Base-by-base conservation (phyloP, 2,113 vertebrate species). In the Nerophis lumbriciformis region DNA sequence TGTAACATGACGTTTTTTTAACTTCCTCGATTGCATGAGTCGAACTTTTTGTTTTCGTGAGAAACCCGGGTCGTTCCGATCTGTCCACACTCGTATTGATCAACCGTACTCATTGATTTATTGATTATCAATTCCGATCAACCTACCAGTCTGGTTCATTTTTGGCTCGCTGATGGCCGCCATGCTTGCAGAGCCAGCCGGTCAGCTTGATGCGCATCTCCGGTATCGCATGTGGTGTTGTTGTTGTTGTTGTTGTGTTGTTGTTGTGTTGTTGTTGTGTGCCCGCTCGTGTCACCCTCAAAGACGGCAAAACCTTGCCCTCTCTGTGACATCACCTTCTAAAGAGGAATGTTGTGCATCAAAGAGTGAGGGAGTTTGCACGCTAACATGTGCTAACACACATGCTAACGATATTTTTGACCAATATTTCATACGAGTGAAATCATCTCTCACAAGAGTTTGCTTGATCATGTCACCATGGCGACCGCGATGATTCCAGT, bases 301-400 rank as follows among this genome's bases (percentile, higher is more conserved):
- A 12, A 44, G n/a, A 44, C 38, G 6, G 28, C 28, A 28, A 28
- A 28, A 57, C n/a, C 39, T 6, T 44, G 10, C 37, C 19, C 44
- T 57, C 55, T 44, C 38, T 44, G 38, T 57, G 55, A 57, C 55
- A 57, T 57, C 55, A 44, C 55, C 13, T 57, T 57, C 39, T 11
- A 57, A 57, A 57, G 55, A 10, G 15, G 8, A 11, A n/a, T 16
- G n/a, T 56, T 38, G 6, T 10, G 21, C 55, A 57, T 57, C n/a
- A 57, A 57, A 57, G 38, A 57, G 42, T 21, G 51, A 53, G 51
- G 42, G 12, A 45, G 42, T 45, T 6, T 6, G 28, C 7, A 8
- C n/a, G 54, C 39, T 44, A 6, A 57, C 39, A 19, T 4, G 11
- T 14, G n/a, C 5, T 5, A 14, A 42, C 9, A 12, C 9, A 12